These are phyloP conservation scores for Colinus virginianus DNA, from an alignment of 2,113 vertebrate genomes.

Conservation along the genomic window DNA sequence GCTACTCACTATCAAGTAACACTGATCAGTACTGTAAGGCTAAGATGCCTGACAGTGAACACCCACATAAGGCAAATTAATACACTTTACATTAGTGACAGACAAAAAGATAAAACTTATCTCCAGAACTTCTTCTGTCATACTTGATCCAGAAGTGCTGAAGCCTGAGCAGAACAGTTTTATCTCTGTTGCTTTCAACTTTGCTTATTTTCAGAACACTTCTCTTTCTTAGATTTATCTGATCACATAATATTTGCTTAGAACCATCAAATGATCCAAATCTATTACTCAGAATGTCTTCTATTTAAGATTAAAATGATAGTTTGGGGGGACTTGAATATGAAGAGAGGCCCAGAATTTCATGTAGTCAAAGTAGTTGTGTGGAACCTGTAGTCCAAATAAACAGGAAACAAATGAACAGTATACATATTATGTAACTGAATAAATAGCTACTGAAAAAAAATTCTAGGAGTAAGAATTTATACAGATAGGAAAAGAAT, in stretches of 20 bases:
- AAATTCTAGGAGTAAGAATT: neutral
- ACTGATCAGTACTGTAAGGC: neutral
- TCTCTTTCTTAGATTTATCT: neutral
- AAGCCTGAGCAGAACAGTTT: neutral
- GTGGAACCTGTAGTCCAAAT: neutral
- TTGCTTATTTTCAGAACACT: neutral
- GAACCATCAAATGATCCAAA: neutral
- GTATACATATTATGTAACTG: neutral
- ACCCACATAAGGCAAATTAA: neutral
- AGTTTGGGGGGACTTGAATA: neutral
- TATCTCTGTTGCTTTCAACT: neutral
- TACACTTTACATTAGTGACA: neutral
- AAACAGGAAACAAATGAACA: neutral
- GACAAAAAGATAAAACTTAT: neutral
- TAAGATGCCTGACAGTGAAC: neutral
- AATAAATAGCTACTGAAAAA: neutral
- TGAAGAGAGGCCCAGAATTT: neutral
- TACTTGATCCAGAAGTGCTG: neutral
- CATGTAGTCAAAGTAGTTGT: neutral
- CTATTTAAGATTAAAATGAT: neutral
- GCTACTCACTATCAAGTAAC: neutral
- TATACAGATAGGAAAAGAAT: neutral
- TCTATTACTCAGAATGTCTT: neutral
- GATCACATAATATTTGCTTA: neutral
- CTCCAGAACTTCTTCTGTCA: neutral